Percentiles rank a stretch among this genome's conserved stretches.
phyloP scores from a whole-genome alignment of 2,888 invertebrate genomes.

The Cacoxenus indagator region DNA sequence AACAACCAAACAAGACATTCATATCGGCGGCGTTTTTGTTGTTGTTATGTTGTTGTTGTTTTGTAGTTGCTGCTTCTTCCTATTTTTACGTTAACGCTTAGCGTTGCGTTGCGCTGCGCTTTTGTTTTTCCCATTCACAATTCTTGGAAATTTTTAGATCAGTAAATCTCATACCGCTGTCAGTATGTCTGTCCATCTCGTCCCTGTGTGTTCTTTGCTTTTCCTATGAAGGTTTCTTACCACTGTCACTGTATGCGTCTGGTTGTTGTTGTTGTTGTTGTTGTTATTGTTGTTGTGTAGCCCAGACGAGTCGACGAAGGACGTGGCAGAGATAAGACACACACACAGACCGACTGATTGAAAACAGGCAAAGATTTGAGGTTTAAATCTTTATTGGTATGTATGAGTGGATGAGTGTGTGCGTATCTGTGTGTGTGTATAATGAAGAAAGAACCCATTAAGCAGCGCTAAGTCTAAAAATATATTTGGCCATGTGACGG shows the following conservation, averaged over 20 bases:
- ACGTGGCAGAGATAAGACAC: slow-evolving; percentile 31
- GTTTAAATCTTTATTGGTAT: not conserved
- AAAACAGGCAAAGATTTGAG: not conserved
- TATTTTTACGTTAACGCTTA: slow-evolving; percentile 14
- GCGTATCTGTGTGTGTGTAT: not conserved
- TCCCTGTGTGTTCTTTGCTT: slow-evolving; percentile 27
- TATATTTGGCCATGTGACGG: not conserved
- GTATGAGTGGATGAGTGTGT: not conserved
- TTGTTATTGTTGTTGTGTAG: too few relatives aligned
- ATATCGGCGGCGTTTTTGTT: not conserved
- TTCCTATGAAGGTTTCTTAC: slow-evolving; percentile 46
- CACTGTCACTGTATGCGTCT: not conserved
- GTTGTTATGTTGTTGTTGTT: not conserved
- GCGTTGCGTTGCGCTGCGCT: slow-evolving; percentile 50
- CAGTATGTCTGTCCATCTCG: not conserved
- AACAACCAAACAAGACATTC: not conserved
- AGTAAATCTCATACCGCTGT: slow-evolving; percentile 50
- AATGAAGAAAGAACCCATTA: slow-evolving; percentile 17
- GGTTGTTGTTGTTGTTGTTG: too few relatives aligned
- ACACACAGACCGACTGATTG: too few relatives aligned
- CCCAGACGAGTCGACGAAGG: slow-evolving; percentile 26
- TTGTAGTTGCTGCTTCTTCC: not conserved
- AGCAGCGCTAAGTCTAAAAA: slow-evolving; percentile 16
- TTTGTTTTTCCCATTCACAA: slow-evolving; percentile 62
- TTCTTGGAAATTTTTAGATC: slow-evolving; percentile 62